These are phyloP conservation scores for Geococcyx californianus DNA, from an alignment of 2,113 vertebrate genomes.

Conservation along the genomic window DNA sequence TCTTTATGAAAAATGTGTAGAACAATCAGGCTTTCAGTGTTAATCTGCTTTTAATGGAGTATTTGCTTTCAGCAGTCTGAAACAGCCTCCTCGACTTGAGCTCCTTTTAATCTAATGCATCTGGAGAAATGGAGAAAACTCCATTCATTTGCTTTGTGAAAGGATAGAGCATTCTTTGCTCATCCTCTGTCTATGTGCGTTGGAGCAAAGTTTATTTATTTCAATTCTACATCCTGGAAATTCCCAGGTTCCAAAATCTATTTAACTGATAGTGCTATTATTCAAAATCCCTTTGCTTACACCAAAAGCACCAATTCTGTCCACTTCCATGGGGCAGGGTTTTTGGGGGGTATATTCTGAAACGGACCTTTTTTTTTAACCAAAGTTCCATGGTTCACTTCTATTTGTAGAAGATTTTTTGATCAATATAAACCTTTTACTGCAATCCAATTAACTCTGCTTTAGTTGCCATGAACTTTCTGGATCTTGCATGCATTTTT, in stretches of 20 bases:
- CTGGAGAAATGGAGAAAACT: constrained; percentile 9
- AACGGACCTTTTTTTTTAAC: neutral
- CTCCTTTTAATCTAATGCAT: constrained; percentile 49
- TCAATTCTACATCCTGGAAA: neutral
- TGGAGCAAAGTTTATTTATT: neutral
- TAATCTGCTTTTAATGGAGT: constrained; percentile 57
- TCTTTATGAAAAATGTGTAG: constrained; percentile 7
- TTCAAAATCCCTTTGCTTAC: neutral
- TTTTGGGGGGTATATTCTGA: neutral
- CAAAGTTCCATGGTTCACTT: neutral
- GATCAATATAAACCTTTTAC: neutral
- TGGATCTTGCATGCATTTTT: neutral
- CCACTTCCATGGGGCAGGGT: neutral
- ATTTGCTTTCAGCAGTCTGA: constrained; percentile 42
- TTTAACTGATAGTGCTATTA: neutral
- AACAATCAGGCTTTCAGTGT: constrained; percentile 13
- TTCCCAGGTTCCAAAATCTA: neutral
- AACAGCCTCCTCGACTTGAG: neutral
- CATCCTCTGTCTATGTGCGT: neutral
- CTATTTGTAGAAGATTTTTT: neutral
- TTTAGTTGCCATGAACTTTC: neutral
- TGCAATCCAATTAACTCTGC: neutral
- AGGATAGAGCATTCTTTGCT: neutral
- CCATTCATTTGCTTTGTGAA: neutral
- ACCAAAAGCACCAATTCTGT: neutral